Percentiles rank a stretch among this genome's conserved stretches.
phyloP scores from a whole-genome alignment of 92 coral and sea anemone genomes.

The Epizoanthus scotinus region DNA sequence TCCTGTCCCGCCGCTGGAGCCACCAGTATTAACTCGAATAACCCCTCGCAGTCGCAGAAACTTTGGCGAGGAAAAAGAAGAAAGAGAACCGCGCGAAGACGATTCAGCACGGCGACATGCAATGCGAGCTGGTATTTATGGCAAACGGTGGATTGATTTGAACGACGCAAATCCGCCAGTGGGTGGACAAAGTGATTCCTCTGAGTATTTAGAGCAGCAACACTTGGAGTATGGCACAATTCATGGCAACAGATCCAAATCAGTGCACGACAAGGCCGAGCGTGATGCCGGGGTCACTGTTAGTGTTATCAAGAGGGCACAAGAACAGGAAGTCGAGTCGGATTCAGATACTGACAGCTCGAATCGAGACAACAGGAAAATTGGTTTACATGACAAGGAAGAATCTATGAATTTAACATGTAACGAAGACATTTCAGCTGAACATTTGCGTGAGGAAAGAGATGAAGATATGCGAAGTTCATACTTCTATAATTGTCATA shows the following conservation, averaged over 20 bases:
- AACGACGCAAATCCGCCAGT: constrained; percentile 60
- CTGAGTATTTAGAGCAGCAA: constrained; percentile 19
- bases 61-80: constrained; percentile 54
- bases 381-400: constrained; percentile 52
- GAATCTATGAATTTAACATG: constrained; percentile 65
- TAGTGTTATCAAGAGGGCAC: constrained; percentile 68
- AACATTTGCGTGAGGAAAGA: constrained; percentile 47
- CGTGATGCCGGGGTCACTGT: constrained; percentile 52
- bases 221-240: constrained; percentile 26
- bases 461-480: constrained; percentile 55
- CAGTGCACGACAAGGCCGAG: constrained; percentile 29
- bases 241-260: constrained; percentile 30
- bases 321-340: constrained; percentile 64
- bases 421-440: constrained; percentile 68
- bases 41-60: constrained; percentile 38
- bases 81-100: constrained; percentile 35
- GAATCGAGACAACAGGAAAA: constrained; percentile 57
- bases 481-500: constrained; percentile 48
- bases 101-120: constrained; percentile 39
- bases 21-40: constrained; percentile 36
- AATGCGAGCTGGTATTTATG: constrained; percentile 27
- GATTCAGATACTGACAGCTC: constrained; percentile 68
- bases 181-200: constrained; percentile 33
- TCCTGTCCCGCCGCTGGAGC: constrained; percentile 49
- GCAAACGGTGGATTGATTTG: constrained; percentile 74